Percentiles rank a stretch among this genome's conserved stretches.
phyloP scores from a whole-genome alignment of 2,113 vertebrate genomes.

The Struthio camelus region DNA sequence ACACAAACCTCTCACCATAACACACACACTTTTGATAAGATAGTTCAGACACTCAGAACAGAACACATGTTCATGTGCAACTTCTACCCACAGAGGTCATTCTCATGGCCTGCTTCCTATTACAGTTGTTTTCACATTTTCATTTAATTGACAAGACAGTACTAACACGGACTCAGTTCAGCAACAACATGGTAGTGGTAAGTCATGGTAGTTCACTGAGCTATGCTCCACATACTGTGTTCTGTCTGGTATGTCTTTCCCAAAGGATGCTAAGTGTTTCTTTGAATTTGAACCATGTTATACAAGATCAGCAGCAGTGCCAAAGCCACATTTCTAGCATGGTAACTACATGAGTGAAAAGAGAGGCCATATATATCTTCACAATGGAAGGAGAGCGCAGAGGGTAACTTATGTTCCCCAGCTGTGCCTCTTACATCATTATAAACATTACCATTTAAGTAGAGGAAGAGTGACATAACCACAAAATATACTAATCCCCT shows the following conservation, averaged over 20 bases:
- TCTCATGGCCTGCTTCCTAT: background rate
- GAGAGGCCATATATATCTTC: background rate
- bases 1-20: background rate
- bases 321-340: background rate
- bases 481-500: background rate
- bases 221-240: fast-evolving
- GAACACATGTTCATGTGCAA: background rate
- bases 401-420: background rate
- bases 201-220: background rate
- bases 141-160: background rate
- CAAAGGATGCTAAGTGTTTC: background rate
- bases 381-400: background rate
- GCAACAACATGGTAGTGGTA: no score
- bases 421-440: background rate
- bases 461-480: background rate
- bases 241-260: background rate
- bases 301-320: background rate
- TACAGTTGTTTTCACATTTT: background rate
- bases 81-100: background rate
- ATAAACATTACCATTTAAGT: background rate
- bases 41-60: background rate
- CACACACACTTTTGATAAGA: background rate
- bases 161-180: background rate
- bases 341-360: background rate
- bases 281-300: background rate